Evolutionary conservation across 2,888 invertebrate genomes (phyloP), one percentile per base, ranked within the genome.

Genomic region (Physocephala rufipes): DNA sequence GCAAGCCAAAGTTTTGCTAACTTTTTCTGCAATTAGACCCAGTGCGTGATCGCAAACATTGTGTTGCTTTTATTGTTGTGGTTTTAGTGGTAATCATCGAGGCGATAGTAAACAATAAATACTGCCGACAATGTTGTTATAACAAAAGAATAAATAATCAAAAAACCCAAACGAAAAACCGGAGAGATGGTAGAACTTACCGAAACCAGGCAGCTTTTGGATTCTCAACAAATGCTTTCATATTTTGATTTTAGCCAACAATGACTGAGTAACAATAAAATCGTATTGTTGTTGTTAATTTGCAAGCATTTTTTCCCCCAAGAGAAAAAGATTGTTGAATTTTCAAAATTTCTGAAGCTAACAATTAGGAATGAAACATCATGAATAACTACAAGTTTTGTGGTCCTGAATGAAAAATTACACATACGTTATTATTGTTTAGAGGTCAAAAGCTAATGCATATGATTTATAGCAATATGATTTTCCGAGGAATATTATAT

Each of bases 31-130:
- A 58, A 58, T 58, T 58, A 58, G 24, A 16, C 58, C 2, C 58
- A 16, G 26, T 26, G 16, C 28, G 58, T 58, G 15, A 13, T 16
- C 5, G 49, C 15, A 28, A 58, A 28, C 58, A 58, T 15, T 28
- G 36, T 36, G 36, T 36, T 36, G 36, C 5, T 9, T 4, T 36
- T 36, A 28, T 16, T 19, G 53, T 53, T 53, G 51, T 16, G 51
- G 2, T 53, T 53, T 15, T 16, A 12, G 53, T 53, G 19, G n/a
- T 21, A 24, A 12, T n/a, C 24, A 28, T 16, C 28, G 58, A 47
- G 16, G 63, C 26, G 15, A 15, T 45, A 36, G 63, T 47, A 63
- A 63, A 63, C 63, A 63, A 63, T 63, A n/a, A 45, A 47, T 47
- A 63, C 45, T 63, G 47, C 45, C 26, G 63, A 63, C 19, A 26